Conservation (phyloP, 2,888 invertebrate genomes). For the Rhingia rostrata region DNA sequence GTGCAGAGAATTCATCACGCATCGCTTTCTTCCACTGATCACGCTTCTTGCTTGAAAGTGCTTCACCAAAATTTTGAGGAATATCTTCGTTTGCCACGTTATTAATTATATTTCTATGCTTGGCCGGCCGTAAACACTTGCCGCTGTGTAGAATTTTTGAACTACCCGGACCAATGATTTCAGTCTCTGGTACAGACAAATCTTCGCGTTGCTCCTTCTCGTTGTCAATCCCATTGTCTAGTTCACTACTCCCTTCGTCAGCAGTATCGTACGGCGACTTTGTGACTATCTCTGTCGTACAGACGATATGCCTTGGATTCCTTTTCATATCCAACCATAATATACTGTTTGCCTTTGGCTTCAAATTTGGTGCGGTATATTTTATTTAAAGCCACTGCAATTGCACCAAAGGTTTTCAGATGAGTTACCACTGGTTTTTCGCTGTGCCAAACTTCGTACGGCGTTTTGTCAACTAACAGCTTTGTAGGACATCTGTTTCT, state of each 20-base stretch:
- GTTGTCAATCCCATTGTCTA: neutral
- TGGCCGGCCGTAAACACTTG: no score
- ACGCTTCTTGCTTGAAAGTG: no score
- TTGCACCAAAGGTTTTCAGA: slow-evolving; percentile 67
- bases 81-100: no score
- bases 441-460: slow-evolving; percentile 75
- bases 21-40: no score
- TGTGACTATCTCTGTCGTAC: slow-evolving; percentile 36
- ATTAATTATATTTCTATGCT: no score
- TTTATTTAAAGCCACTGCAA: slow-evolving; percentile 65
- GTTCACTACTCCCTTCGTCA: slow-evolving; percentile 13
- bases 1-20: no score
- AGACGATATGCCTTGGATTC: slow-evolving; percentile 64
- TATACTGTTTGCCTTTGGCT: slow-evolving; percentile 58
- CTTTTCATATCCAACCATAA: slow-evolving; percentile 67
- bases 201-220: slow-evolving; percentile 8
- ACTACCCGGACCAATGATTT: no score
- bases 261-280: slow-evolving; percentile 16
- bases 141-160: no score
- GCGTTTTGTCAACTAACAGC: slow-evolving; percentile 65
- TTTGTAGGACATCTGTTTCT: slow-evolving; percentile 70
- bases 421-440: slow-evolving; percentile 63
- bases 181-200: no score
- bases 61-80: no score
- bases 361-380: slow-evolving; percentile 59